Conservation (phyloP, 2,113 vertebrate species). For the Ophiodon elongatus region DNA sequence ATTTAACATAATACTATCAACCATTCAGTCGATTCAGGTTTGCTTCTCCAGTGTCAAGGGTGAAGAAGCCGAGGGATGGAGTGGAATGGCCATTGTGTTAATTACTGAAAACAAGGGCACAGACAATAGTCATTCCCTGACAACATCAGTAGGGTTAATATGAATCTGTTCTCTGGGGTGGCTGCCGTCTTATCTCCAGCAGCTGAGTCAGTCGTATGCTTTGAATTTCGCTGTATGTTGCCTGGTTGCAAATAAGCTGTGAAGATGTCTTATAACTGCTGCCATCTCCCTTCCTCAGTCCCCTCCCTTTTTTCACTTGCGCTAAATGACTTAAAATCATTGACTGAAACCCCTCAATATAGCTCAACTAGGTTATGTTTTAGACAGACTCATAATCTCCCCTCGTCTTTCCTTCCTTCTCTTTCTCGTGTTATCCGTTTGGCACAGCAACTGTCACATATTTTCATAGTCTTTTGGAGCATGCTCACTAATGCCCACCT, state of each 20-base stretch:
- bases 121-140: slow-evolving; percentile 49
- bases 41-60: slow-evolving; percentile 25
- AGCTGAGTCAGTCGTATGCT: slow-evolving; percentile 52
- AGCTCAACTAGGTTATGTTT: neutral
- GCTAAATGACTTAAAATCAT: slow-evolving; percentile 74
- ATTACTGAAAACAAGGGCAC: slow-evolving; percentile 42
- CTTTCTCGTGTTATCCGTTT: slow-evolving; percentile 38
- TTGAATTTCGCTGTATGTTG: slow-evolving; percentile 55
- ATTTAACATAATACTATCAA: slow-evolving; percentile 44
- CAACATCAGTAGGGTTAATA: slow-evolving; percentile 56
- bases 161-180: slow-evolving; percentile 46
- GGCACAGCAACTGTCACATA: slow-evolving; percentile 62
- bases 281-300: slow-evolving; percentile 34
- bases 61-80: slow-evolving; percentile 14
- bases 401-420: neutral
- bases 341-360: slow-evolving; percentile 46
- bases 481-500: slow-evolving; percentile 38
- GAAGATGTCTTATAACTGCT: slow-evolving; percentile 58
- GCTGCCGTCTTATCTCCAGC: slow-evolving; percentile 49
- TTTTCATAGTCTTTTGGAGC: slow-evolving; percentile 51
- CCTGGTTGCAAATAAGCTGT: slow-evolving; percentile 65
- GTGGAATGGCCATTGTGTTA: slow-evolving; percentile 44
- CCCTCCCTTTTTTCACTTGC: slow-evolving; percentile 43
- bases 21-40: slow-evolving; percentile 25
- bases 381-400: slow-evolving; percentile 4